phyloP scores from a whole-genome alignment of 2,113 vertebrate species.

The Lagopus muta region DNA sequence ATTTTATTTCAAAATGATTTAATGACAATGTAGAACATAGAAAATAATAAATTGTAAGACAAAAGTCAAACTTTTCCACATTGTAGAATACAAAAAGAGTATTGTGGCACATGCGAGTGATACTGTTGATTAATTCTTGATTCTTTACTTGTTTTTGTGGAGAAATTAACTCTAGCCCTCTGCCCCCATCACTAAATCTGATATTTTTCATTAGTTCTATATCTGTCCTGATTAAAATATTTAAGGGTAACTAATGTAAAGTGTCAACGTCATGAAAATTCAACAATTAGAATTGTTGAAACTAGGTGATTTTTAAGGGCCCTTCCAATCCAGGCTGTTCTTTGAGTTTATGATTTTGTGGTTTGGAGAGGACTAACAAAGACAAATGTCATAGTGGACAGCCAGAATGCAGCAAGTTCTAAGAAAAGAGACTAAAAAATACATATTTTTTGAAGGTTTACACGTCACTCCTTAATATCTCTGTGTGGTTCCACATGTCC shows the following conservation, averaged over 20 bases:
- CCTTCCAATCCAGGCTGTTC: too few species aligned
- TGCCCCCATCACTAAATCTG: not conserved
- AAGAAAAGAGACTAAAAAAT: too few species aligned
- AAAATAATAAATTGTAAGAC: not conserved
- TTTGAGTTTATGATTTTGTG: too few species aligned
- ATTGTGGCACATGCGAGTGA: not conserved
- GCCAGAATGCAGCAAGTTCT: too few species aligned
- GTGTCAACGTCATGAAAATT: not conserved
- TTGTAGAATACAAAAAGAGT: not conserved
- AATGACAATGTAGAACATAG: not conserved
- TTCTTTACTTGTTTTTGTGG: not conserved
- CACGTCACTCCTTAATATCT: too few species aligned
- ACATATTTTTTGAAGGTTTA: too few species aligned
- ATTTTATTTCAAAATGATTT: not conserved
- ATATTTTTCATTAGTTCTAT: not conserved
- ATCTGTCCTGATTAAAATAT: not conserved
- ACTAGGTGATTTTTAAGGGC: too few species aligned
- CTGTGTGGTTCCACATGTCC: too few species aligned
- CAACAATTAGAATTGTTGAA: not conserved
- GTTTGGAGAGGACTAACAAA: not conserved
- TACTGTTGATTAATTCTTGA: not conserved
- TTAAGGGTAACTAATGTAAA: not conserved
- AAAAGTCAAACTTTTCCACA: not conserved
- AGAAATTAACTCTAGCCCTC: not conserved
- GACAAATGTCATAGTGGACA: not conserved